phyloP scores from a whole-genome alignment of 2,888 invertebrate genomes.

The Ochropacha duplaris region DNA sequence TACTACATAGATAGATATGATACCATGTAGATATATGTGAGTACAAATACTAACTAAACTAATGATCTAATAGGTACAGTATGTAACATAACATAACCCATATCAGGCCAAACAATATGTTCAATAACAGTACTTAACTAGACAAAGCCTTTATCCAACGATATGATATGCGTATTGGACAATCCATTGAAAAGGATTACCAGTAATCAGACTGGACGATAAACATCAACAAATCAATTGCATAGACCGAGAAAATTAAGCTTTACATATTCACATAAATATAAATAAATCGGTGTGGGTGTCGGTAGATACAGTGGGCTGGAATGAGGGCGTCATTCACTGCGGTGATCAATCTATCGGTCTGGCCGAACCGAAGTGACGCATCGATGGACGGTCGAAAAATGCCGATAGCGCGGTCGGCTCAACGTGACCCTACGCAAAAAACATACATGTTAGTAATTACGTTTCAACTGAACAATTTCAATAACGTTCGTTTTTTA shows the following conservation, averaged over 20 bases:
- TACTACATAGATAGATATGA: background rate
- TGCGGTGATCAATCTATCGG: constrained; percentile 72
- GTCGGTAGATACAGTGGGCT: constrained; percentile 36
- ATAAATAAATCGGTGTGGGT: constrained; percentile 23
- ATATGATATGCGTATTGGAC: background rate
- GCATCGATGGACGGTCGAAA: constrained; percentile 64
- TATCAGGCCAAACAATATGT: background rate
- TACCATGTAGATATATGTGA: background rate
- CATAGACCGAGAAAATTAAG: constrained; percentile 1
- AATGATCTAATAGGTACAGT: background rate
- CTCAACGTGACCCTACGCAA: constrained; percentile 41
- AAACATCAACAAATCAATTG: background rate
- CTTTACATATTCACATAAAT: constrained; percentile 22
- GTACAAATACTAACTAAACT: background rate
- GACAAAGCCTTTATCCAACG: background rate
- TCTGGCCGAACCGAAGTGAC: constrained; percentile 55
- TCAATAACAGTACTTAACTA: background rate
- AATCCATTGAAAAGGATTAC: background rate
- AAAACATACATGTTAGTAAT: constrained; percentile 38
- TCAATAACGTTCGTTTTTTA: too few species aligned
- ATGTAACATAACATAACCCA: background rate
- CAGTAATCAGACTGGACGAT: background rate
- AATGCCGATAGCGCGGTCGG: constrained; percentile 59
- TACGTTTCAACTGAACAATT: constrained; percentile 12
- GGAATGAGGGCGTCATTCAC: constrained; percentile 62